phyloP scores from a whole-genome alignment of 1,140 invertebrate species.

The Bursaphelenchus mucronatus region DNA sequence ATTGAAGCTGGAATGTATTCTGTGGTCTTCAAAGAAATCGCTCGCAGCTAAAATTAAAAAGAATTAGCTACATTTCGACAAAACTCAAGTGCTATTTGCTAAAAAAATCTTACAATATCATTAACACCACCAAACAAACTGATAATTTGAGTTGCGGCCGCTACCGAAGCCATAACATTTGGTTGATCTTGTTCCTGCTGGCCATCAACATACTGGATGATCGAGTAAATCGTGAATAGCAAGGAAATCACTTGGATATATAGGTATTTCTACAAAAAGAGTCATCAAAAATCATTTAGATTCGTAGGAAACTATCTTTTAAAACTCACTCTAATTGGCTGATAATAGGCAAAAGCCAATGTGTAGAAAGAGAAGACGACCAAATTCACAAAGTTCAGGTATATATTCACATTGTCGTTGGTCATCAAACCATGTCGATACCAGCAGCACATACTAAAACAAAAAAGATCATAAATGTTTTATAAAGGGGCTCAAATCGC shows the following conservation, averaged over 20 bases:
- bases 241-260: slow-evolving; percentile 42
- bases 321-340: slow-evolving; percentile 52
- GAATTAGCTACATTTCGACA: slow-evolving; percentile 9
- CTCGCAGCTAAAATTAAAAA: slow-evolving; percentile 49
- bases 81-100: neutral
- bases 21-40: slow-evolving; percentile 47
- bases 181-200: slow-evolving; percentile 31
- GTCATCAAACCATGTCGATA: slow-evolving; percentile 52
- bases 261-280: slow-evolving; percentile 50
- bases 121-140: slow-evolving; percentile 55
- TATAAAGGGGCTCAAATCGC: no score
- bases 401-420: slow-evolving; percentile 53
- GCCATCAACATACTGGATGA: slow-evolving; percentile 52
- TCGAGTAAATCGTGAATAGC: slow-evolving; percentile 24
- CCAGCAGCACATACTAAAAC: slow-evolving; percentile 45
- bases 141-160: slow-evolving; percentile 55
- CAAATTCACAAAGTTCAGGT: slow-evolving; percentile 52
- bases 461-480: slow-evolving; percentile 1
- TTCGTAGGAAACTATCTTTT: slow-evolving; percentile 3
- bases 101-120: slow-evolving; percentile 45
- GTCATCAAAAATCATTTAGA: neutral
- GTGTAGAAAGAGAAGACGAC: slow-evolving; percentile 53
- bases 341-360: slow-evolving; percentile 54
- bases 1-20: slow-evolving; percentile 57
- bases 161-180: slow-evolving; percentile 54